Evolutionary conservation across 2,113 vertebrate genomes (phyloP), one percentile per base, ranked within the genome.

Genomic region (Laticauda colubrina): DNA sequence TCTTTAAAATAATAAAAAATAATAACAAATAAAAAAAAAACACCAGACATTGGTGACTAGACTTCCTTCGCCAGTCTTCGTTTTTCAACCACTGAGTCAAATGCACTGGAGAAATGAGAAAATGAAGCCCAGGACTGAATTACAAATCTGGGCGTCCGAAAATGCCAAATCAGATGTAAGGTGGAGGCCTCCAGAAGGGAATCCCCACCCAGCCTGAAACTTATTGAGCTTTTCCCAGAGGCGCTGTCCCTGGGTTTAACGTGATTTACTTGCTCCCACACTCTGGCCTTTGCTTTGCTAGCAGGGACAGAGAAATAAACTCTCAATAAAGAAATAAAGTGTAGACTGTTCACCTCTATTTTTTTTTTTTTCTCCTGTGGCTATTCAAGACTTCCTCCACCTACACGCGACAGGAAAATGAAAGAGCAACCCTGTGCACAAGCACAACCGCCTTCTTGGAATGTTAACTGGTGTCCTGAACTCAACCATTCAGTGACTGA

Each of bases 191-290:
- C 48, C 6, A 20, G 51, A n/a, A n/a, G 18, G 3, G 3, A 88
- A 88, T 8, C 29, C 29, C 75, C 75, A 43, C 75, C 75, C 18
- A 39, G 11, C 9, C 20, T 6, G 21, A 43, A 53, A 39, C 4
- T 90, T 92, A 91, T 91, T 91, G 64, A 91, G 69, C 88, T 93
- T 89, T 89, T 43, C 6, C 43, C 21, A 15, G 12, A 34, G 6
- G 12, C 20, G 29, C 9, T 6, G 5, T 15, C 53, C 5, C 20
- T 39, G 34, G 24, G 51, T 54, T 29, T 12, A 61, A 54, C 18
- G 34, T 39, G 1, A 18, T 81, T 3, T 0, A 4, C 69, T 75
- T 18, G n/a, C n/a, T 34, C n/a, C 64, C 24, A 69, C 23, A 34
- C 88, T 85, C 29, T 7, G 5, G 69, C 69, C 26, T 29, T 54